Evolutionary conservation across 2,888 invertebrate species (phyloP).

Genomic region (Urechis unicinctus): DNA sequence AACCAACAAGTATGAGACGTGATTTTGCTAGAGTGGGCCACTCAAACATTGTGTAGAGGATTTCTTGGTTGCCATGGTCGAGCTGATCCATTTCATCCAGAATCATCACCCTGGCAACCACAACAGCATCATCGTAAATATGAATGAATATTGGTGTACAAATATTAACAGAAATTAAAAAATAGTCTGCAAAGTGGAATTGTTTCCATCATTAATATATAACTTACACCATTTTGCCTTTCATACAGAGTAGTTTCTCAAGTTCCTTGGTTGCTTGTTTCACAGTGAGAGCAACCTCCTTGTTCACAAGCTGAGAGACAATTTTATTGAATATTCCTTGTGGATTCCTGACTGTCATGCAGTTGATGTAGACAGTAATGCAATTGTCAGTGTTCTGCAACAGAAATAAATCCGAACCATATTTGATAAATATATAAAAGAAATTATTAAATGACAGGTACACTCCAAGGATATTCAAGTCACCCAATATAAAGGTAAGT

Average conservation of each 20-base stretch:
- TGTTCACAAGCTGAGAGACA: not conserved
- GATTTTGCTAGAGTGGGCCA: conserved; percentile 73
- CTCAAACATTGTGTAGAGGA: conserved; percentile 87
- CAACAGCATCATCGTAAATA: too few relatives aligned
- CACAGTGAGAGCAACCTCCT: conserved; percentile 1
- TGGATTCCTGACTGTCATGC: conserved; percentile 81
- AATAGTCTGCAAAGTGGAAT: not conserved
- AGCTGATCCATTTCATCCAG: conserved; percentile 95
- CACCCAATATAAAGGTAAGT: not conserved
- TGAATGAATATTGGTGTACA: not conserved
- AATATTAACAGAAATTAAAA: not conserved
- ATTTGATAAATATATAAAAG: not conserved
- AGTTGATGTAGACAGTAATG: conserved; percentile 67
- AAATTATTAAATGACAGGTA: not conserved
- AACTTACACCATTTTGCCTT: conserved; percentile 3
- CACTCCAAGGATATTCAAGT: not conserved
- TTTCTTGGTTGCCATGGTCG: conserved; percentile 68
- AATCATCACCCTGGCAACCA: conserved; percentile 60
- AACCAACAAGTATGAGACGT: conserved; percentile 73
- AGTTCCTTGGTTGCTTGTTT: conserved; percentile 12
- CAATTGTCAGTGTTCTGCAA: not conserved
- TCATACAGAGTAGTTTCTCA: conserved; percentile 3
- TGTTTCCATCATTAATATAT: not conserved
- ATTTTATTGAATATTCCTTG: conserved; percentile 73
- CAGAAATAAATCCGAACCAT: not conserved